Evolutionary conservation across 2,888 invertebrate genomes (phyloP), one percentile per base, ranked within the genome.

Genomic region (Yponomeuta cagnagella): DNA sequence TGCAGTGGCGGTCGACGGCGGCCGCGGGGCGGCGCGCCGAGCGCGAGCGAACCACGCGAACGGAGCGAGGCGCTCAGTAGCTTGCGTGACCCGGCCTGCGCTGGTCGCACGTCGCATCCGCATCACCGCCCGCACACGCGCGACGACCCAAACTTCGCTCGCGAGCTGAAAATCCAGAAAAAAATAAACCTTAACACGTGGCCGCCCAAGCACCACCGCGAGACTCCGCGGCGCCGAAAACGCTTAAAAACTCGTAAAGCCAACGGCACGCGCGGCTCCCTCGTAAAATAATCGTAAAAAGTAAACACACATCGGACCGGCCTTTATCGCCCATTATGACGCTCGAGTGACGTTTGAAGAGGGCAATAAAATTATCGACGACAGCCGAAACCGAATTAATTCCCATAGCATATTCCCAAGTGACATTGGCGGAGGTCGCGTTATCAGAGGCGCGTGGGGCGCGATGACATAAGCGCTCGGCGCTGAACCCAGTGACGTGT

Each of bases 41-140:
- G 92, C 85, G 87, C 87, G 87, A 89, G 88, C 88, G 92, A 43
- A 43, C 43, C 90, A 92, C 89, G 90, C 82, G 52, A 58, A 12
- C 82, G 83, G 82, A 79, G 78, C 88, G 90, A 89, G 90, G 88
- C 89, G 93, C 80, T 80, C 93, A 94, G 94, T 93, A 94, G 93
- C 93, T 90, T 93, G 94, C 94, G 93, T 93, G 94, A 93, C 93
- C 93, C 93, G 94, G 93, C 93, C 93, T 88, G 89, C 93, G 93
- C 89, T 92, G 93, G 89, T 88, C 89, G 90, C 83, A 81, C 83
- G 83, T 82, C 83, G 78, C 75, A 80, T 83, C 68, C 84, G 86
- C 84, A 84, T 81, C 84, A 86, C 82, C 85, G 80, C 82, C 80
- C 80, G 48, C 70, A 79, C 88, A 79, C 84, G 82, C 85, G 84